Evolutionary conservation across 2,797 vertebrate species (phyloP).

Genomic region (Squalus acanthias): DNA sequence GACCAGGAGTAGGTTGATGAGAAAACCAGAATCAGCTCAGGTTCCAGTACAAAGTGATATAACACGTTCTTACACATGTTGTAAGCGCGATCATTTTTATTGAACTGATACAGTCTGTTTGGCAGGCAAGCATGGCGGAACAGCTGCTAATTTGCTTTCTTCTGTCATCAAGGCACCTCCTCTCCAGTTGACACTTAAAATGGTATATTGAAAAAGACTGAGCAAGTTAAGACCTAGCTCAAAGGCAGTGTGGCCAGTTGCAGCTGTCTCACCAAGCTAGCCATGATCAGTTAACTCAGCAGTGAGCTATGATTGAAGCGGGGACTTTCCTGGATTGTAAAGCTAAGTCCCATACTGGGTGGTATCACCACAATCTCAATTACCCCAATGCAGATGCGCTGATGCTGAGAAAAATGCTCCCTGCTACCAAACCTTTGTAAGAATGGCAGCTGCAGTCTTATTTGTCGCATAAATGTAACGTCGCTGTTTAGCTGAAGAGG

Average conservation of each 20-base stretch:
- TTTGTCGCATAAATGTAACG: not conserved
- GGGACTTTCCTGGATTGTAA: no score
- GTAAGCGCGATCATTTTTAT: not conserved
- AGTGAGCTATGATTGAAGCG: no score
- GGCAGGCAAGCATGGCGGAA: not conserved
- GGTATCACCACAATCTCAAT: slow-evolving; percentile 25
- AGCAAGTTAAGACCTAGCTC: not conserved
- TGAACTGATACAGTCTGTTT: not conserved
- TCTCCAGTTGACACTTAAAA: not conserved
- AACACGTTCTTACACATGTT: not conserved
- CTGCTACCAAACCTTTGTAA: not conserved
- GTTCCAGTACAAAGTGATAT: not conserved
- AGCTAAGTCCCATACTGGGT: no score
- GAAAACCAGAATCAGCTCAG: not conserved
- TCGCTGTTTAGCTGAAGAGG: not conserved
- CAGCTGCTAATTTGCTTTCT: not conserved
- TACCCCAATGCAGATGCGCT: not conserved
- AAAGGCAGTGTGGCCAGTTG: no score
- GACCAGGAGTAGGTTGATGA: not conserved
- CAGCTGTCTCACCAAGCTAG: no score
- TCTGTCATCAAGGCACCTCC: not conserved
- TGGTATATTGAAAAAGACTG: not conserved
- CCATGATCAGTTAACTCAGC: no score
- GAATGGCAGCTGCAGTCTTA: not conserved
- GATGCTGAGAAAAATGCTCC: not conserved